Base-by-base conservation (phyloP, 2,113 vertebrate genomes). In the Osmerus eperlanus region DNA sequence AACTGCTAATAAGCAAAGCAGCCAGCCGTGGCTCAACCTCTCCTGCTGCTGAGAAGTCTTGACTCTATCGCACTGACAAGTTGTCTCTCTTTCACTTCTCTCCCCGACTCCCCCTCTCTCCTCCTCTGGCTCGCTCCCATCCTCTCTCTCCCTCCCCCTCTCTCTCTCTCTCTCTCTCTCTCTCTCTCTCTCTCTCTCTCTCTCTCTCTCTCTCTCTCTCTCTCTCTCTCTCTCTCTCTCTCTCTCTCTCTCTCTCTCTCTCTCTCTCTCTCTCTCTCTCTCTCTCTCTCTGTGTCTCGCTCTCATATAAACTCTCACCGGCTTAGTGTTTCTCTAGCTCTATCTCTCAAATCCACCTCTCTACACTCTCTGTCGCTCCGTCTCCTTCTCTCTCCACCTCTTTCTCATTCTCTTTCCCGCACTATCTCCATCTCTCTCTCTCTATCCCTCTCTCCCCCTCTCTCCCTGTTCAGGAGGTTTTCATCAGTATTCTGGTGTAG, bases 1-100 rank as follows among this genome's bases (percentile, higher is more conserved):
- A 84, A 80, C 56, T 79, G 81, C 76, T 86, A 85, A 87, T 87
- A 78, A 80, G 76, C 71, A 71, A 71, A 73, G 77, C 84, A 84
- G 80, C 70, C 81, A 71, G 66, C 83, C 84, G 65, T 84, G 83
- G 81, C 81, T 75, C 32, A 41, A 73, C 41, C 71, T 80, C 76
- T 76, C 70, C 72, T 74, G 75, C 71, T 72, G 55, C 70, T 67
- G 81, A 77, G 78, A 82, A 67, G 47, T 77, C 68, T 67, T 55
- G 54, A 52, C 68, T 78, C 76, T 11, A 18, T 32, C 58, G 32
- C 41, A 3, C 65, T 54, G 53, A 54, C 53, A 54, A 18, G 32
- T 18, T 75, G 64, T 28, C 62, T 62, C 47, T 29, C 61, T 63
- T 3, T 3, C 51, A 59, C 67, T 65, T 65, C 28, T 65, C 36